A percentile compares a stretch with the other conserved stretches of the same genome.
These are phyloP conservation scores for Eufriesea mexicana DNA, from an alignment of 1,140 invertebrate species.

Conservation along the genomic window DNA sequence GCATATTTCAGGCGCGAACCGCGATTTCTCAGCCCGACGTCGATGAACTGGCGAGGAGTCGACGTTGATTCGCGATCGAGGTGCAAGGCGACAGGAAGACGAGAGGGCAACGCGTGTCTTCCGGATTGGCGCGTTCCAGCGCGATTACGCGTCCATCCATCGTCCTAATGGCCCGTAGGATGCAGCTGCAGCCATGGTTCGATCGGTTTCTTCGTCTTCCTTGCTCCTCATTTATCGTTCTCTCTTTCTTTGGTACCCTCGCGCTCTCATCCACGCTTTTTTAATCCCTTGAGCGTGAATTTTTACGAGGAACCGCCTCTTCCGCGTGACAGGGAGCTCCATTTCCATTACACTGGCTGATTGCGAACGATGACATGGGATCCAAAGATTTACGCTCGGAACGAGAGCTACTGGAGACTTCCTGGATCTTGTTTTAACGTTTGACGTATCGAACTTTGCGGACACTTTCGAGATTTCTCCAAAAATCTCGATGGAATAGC, in stretches of 20 bases:
- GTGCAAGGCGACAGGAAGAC: constrained; percentile 8
- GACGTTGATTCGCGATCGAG: constrained; percentile 19
- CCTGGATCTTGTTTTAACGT: too few relatives aligned
- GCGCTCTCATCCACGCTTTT: neutral
- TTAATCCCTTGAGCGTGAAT: constrained; percentile 24
- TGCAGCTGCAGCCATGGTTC: neutral
- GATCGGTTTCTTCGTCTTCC: neutral
- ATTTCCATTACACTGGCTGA: too few relatives aligned
- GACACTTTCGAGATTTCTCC: too few relatives aligned
- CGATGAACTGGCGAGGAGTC: neutral
- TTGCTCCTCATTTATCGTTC: neutral
- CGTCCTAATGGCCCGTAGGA: constrained; percentile 12
- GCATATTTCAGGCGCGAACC: constrained; percentile 1
- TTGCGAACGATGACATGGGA: too few relatives aligned
- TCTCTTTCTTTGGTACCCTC: constrained; percentile 9
- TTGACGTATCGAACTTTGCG: too few relatives aligned
- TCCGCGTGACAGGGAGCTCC: neutral
- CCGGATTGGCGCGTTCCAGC: constrained; percentile 39
- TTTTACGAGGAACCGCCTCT: neutral
- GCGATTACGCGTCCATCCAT: constrained; percentile 65
- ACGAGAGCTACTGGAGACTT: too few relatives aligned
- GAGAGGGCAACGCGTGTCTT: neutral
- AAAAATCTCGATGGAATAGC: too few relatives aligned
- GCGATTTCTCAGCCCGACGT: constrained; percentile 22
- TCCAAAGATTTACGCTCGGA: too few relatives aligned